phyloP scores from a whole-genome alignment of 2,797 vertebrate genomes.

The Anniella stebbinsi region DNA sequence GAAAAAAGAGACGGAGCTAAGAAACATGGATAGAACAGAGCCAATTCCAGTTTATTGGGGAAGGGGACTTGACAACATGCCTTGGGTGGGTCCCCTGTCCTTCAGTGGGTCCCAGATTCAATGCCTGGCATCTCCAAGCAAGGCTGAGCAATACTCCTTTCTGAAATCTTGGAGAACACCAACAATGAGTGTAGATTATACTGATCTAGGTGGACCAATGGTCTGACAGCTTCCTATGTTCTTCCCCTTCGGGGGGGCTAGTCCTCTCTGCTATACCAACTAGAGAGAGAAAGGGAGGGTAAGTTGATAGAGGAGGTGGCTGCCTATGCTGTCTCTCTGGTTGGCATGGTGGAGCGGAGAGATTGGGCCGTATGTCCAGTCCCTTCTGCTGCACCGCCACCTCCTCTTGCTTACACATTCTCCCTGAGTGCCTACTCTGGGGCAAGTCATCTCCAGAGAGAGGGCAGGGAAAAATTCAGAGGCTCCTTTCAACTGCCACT shows the following conservation, averaged over 20 bases:
- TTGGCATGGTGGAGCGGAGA: background rate
- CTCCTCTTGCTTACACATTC: too few species aligned
- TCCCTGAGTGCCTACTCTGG: too few species aligned
- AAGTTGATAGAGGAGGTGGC: background rate
- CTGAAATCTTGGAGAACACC: background rate
- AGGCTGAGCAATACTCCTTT: background rate
- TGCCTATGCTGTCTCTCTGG: background rate
- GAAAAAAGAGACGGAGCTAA: background rate
- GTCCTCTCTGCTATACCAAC: background rate
- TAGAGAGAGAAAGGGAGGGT: background rate
- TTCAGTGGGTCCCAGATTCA: background rate
- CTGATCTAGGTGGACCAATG: background rate
- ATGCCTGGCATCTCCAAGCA: background rate
- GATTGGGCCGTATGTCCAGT: background rate
- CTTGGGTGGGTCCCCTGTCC: background rate
- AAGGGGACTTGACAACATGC: background rate
- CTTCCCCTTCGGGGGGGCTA: background rate
- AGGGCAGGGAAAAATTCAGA: too few species aligned
- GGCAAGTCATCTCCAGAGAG: too few species aligned
- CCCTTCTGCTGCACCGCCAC: background rate
- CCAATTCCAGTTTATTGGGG: background rate
- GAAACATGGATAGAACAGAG: background rate
- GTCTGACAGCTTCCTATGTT: background rate
- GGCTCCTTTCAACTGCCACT: too few species aligned
- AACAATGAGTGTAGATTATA: background rate